Percentiles rank a stretch among this genome's conserved stretches.
phyloP scores from a whole-genome alignment of 2,888 invertebrate species.

The Himalopsyche anomala region DNA sequence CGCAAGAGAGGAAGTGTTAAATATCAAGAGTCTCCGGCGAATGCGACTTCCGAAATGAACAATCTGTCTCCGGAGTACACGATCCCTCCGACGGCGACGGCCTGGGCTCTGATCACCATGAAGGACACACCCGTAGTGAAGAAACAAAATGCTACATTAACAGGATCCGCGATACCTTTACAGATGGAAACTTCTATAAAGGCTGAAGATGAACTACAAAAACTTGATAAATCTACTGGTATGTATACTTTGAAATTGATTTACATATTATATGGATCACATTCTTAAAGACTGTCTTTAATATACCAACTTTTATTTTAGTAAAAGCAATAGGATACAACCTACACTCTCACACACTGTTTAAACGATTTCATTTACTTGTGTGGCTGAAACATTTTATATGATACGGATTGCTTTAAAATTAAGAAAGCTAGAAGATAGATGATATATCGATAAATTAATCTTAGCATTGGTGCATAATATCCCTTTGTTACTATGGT shows the following conservation, averaged over 20 bases:
- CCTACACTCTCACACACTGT: too few relatives aligned
- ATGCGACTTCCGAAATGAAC: conserved; percentile 67
- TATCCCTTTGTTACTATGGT: too few relatives aligned
- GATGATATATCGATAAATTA: too few relatives aligned
- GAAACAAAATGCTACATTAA: conserved; percentile 51
- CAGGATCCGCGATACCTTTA: conserved; percentile 55
- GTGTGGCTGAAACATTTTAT: too few relatives aligned
- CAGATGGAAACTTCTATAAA: conserved; percentile 68
- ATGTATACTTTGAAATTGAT: conserved; percentile 59
- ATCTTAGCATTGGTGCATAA: too few relatives aligned
- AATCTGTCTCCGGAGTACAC: conserved; percentile 69
- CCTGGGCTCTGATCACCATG: conserved; percentile 76
- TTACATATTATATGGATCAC: too few relatives aligned
- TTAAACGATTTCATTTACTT: too few relatives aligned
- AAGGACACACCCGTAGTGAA: conserved; percentile 70
- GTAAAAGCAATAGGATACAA: too few relatives aligned
- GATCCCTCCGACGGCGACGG: conserved; percentile 75
- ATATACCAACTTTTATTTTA: too few relatives aligned
- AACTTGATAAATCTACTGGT: conserved; percentile 73
- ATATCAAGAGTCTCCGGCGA: conserved; percentile 68
- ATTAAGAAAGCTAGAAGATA: too few relatives aligned
- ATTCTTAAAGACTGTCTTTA: too few relatives aligned
- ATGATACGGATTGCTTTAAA: too few relatives aligned
- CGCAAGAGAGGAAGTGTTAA: conserved; percentile 76
- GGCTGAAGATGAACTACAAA: conserved; percentile 73